A percentile compares a stretch with the other conserved stretches of the same genome.
These are phyloP conservation scores for Magallana ariakensis DNA, from an alignment of 1,140 invertebrate genomes.

Conservation along the genomic window DNA sequence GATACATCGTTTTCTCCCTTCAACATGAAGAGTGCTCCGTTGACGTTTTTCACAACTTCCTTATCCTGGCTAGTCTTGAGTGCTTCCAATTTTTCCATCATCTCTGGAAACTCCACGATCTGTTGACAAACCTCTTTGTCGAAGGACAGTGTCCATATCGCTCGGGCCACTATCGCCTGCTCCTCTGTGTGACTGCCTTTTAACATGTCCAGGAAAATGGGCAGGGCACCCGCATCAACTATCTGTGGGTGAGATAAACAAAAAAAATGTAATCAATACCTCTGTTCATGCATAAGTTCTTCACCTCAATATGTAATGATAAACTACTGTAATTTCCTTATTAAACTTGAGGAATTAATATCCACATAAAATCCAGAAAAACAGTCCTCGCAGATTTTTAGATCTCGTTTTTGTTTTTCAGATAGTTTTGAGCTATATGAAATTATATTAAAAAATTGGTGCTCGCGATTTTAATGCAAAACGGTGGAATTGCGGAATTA, in stretches of 20 bases:
- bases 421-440: too few relatives aligned
- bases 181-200: constrained; percentile 66
- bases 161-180: constrained; percentile 63
- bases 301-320: too few relatives aligned
- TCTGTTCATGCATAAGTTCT: too few relatives aligned
- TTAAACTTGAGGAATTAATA: too few relatives aligned
- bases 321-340: too few relatives aligned
- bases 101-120: constrained; percentile 63
- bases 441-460: too few relatives aligned
- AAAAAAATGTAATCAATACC: not conserved
- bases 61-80: constrained; percentile 65
- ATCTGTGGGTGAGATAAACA: constrained; percentile 61
- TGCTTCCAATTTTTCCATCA: constrained; percentile 67
- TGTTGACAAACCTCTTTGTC: constrained; percentile 69
- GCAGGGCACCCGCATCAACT: constrained; percentile 69
- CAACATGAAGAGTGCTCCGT: constrained; percentile 72
- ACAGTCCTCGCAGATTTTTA: too few relatives aligned
- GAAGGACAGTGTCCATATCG: constrained; percentile 73
- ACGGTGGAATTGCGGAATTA: too few relatives aligned
- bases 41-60: constrained; percentile 67
- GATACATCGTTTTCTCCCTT: constrained; percentile 72
- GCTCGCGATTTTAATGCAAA: too few relatives aligned
- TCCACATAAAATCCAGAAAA: too few relatives aligned
- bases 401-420: too few relatives aligned
- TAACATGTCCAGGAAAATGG: constrained; percentile 68